Conservation (phyloP, 2,113 vertebrate species). For the Chlorodrepanis virens region DNA sequence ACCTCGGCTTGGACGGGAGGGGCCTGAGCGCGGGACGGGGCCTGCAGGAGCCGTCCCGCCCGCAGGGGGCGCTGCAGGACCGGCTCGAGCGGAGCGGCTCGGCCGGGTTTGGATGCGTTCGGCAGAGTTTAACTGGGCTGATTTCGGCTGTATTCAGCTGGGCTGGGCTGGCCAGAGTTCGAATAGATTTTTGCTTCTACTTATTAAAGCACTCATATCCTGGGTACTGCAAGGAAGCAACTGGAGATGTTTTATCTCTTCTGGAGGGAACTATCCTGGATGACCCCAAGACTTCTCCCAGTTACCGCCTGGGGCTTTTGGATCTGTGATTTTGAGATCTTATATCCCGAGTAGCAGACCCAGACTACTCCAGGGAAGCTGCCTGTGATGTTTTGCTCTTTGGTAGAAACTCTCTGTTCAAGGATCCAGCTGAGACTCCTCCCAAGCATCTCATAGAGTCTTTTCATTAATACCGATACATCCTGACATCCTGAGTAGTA, state of each 20-base stretch:
- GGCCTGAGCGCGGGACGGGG: fast-evolving
- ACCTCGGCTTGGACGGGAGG: fast-evolving
- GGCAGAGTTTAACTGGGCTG: background rate
- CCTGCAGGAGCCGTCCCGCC: background rate
- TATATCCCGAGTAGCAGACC: background rate
- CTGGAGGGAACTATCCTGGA: background rate
- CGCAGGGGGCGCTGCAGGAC: fast-evolving
- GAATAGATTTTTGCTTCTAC: background rate
- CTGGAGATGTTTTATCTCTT: background rate
- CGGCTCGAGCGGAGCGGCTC: fast-evolving
- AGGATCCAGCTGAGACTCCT: background rate
- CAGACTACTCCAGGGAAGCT: background rate
- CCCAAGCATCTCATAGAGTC: background rate
- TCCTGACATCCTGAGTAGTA: background rate
- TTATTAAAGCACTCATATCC: background rate
- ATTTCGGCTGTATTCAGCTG: background rate
- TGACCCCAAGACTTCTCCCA: background rate
- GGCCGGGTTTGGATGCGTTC: fast-evolving
- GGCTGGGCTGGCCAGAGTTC: background rate
- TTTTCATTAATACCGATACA: background rate
- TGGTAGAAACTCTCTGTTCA: background rate
- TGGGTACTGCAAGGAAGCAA: background rate
- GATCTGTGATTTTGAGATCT: background rate
- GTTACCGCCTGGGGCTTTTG: background rate
- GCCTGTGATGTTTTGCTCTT: background rate